Evolutionary conservation across 30 jellyfish, hydroid and myxozoan species (phyloP).

Genomic region (Haliclystus octoradiatus): DNA sequence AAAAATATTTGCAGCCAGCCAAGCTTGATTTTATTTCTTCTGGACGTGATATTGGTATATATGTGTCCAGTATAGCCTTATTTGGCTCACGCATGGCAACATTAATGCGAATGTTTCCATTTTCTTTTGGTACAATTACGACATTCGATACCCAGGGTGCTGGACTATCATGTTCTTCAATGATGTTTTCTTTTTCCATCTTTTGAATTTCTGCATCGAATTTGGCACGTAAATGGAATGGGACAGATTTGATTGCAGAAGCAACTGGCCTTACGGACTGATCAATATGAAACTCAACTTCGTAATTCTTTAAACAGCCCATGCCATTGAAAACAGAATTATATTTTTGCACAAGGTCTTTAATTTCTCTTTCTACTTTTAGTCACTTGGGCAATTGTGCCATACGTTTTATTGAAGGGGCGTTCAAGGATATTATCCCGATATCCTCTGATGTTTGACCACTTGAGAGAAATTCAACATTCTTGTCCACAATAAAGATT

Average conservation of each 20-base stretch:
- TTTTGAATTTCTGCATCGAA: slow-evolving; percentile 6
- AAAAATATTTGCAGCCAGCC: slow-evolving; percentile 21
- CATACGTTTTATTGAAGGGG: neutral
- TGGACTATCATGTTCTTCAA: slow-evolving; percentile 38
- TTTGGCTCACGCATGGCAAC: slow-evolving; percentile 32
- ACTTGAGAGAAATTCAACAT: neutral
- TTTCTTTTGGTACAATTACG: slow-evolving; percentile 41
- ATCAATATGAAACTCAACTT: slow-evolving; percentile 9
- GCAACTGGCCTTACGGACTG: slow-evolving; percentile 9
- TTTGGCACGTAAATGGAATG: slow-evolving; percentile 7
- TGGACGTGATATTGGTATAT: slow-evolving; percentile 32
- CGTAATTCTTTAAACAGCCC: neutral
- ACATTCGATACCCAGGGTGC: slow-evolving; percentile 58
- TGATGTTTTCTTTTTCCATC: slow-evolving; percentile 14
- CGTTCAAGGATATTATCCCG: neutral
- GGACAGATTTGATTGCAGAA: slow-evolving; percentile 7
- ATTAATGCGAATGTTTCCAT: slow-evolving; percentile 45
- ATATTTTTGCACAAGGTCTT: neutral
- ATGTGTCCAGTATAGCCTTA: slow-evolving; percentile 20
- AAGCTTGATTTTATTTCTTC: slow-evolving; percentile 44
- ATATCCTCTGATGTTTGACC: neutral
- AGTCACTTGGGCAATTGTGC: too few relatives aligned
- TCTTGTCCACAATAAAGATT: slow-evolving; percentile 10
- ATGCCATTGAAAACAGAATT: neutral
- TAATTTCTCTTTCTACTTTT: too few relatives aligned